phyloP scores from a whole-genome alignment of 2,797 vertebrate genomes.

The Myotis pilosus region DNA sequence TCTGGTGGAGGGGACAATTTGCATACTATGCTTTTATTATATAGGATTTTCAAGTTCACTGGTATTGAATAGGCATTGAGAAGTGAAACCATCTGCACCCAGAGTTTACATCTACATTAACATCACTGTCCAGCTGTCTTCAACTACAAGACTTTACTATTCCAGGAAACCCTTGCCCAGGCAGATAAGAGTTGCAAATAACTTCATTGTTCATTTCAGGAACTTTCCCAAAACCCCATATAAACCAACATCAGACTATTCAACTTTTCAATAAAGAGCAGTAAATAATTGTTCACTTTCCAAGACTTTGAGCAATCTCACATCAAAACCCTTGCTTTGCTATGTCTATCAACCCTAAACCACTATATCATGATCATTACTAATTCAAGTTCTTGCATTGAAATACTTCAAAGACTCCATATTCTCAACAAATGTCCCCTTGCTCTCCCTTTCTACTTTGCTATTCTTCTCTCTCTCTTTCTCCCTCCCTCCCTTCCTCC shows the following conservation, averaged over 20 bases:
- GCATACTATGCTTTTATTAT: no score
- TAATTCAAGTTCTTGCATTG: neutral
- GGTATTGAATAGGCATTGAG: constrained; percentile 14
- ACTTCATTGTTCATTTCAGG: constrained; percentile 74
- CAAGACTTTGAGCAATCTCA: neutral
- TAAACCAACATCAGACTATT: constrained; percentile 61
- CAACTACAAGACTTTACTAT: constrained; percentile 60
- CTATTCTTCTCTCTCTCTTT: neutral
- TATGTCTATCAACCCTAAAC: neutral
- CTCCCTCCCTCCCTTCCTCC: no score
- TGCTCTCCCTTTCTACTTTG: neutral
- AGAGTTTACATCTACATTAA: constrained; percentile 27
- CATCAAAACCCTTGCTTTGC: constrained; percentile 15
- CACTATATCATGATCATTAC: neutral
- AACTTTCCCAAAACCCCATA: constrained; percentile 57
- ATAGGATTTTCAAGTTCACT: constrained; percentile 27
- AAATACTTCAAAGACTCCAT: neutral
- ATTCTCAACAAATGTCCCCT: neutral
- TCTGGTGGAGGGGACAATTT: no score
- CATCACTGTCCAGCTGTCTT: constrained; percentile 33
- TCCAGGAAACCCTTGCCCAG: constrained; percentile 71
- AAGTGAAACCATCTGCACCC: constrained; percentile 34
- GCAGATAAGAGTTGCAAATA: constrained; percentile 69
- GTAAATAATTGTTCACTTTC: constrained; percentile 52
- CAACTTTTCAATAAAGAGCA: constrained; percentile 63